A percentile compares a stretch with the other conserved stretches of the same genome.
Conservation (phyloP, 2,888 invertebrate genomes). For the Phalera bucephala region DNA sequence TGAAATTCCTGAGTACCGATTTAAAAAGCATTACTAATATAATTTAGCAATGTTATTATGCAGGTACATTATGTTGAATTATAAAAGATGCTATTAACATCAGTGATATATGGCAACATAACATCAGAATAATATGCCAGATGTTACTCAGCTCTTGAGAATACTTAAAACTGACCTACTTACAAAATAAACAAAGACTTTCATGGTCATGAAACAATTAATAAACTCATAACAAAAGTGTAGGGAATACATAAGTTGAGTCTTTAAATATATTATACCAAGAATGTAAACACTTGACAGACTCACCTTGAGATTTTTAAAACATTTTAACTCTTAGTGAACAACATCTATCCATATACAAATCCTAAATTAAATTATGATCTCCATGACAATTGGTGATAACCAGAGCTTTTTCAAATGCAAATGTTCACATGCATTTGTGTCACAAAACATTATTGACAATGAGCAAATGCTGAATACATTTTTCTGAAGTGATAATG, state of each 20-base stretch:
- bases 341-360: neutral
- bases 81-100: no score
- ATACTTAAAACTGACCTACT: conserved; percentile 1
- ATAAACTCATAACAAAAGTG: neutral
- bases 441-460: neutral
- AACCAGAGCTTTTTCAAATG: conserved; percentile 1
- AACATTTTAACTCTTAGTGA: neutral
- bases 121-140: neutral
- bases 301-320: no score
- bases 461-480: conserved; percentile 1
- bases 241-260: neutral
- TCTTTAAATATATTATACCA: no score
- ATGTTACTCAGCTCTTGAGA: neutral
- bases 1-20: no score
- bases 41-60: no score
- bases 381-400: conserved; percentile 1
- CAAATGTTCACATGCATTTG: conserved; percentile 1
- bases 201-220: neutral
- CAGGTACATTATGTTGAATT: no score
- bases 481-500: conserved; percentile 1
- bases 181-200: conserved; percentile 1
- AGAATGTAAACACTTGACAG: no score
- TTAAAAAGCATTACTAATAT: no score
- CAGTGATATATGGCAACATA: no score
- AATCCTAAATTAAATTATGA: conserved; percentile 1